A percentile compares a stretch with the other conserved stretches of the same genome.
phyloP scores from a whole-genome alignment of 2,113 vertebrate species.

The Semicossyphus pulcher region DNA sequence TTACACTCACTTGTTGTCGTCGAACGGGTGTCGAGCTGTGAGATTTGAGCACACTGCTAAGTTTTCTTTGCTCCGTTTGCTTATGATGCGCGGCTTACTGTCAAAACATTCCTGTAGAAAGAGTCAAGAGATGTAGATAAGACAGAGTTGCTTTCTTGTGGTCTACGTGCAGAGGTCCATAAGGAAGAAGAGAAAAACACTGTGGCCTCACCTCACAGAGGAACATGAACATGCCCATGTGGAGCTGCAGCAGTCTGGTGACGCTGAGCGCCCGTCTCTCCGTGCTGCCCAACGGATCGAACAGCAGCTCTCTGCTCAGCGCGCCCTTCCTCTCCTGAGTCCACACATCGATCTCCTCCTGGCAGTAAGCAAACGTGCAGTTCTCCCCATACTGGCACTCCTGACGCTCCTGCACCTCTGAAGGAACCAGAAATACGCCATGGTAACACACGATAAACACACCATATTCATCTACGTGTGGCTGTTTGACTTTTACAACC shows the following conservation, averaged over 20 bases:
- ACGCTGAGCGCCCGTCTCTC: slow-evolving; percentile 94
- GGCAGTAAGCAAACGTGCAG: slow-evolving; percentile 99
- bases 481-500: no score
- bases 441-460: neutral
- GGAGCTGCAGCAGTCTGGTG: slow-evolving; percentile 94
- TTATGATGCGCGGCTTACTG: slow-evolving; percentile 98
- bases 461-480: neutral
- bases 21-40: slow-evolving; percentile 94
- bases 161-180: rapidly evolving
- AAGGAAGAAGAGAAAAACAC: neutral
- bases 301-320: slow-evolving; percentile 96
- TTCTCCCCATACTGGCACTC: slow-evolving; percentile 99
- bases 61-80: slow-evolving; percentile 97
- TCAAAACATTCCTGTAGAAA: slow-evolving; percentile 95
- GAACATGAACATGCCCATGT: slow-evolving; percentile 99
- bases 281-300: slow-evolving; percentile 93
- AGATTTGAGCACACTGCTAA: slow-evolving; percentile 95
- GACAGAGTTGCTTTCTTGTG: neutral
- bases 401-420: slow-evolving; percentile 98
- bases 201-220: slow-evolving; percentile 92
- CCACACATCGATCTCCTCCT: slow-evolving; percentile 99
- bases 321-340: slow-evolving; percentile 98
- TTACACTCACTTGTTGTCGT: slow-evolving; percentile 94
- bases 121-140: neutral
- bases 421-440: neutral